Evolutionary conservation across 2,888 invertebrate species (phyloP).

Genomic region (Leptinotarsa rubiginosa): DNA sequence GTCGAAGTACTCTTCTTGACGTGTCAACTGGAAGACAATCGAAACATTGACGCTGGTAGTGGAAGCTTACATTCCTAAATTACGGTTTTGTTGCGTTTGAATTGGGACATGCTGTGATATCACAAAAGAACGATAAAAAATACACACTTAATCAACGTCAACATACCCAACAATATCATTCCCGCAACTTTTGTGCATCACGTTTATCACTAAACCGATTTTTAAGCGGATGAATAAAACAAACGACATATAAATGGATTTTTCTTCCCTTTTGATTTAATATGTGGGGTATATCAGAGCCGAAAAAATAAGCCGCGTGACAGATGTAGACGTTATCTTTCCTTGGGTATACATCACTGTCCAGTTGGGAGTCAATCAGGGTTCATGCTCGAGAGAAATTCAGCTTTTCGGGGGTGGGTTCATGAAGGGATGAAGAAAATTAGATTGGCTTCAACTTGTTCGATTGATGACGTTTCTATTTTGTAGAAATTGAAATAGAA

Average conservation of each 20-base stretch:
- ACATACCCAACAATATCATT: not conserved
- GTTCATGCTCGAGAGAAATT: slow-evolving; percentile 4
- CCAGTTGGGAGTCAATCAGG: slow-evolving; percentile 50
- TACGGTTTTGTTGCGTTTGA: not conserved
- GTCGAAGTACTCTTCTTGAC: too few relatives aligned
- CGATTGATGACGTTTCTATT: too few relatives aligned
- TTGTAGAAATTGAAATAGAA: too few relatives aligned
- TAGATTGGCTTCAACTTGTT: not conserved
- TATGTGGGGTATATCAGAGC: slow-evolving; percentile 52
- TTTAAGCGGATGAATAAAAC: slow-evolving; percentile 41
- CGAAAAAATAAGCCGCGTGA: slow-evolving; percentile 54
- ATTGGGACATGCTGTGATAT: not conserved
- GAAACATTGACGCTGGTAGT: too few relatives aligned
- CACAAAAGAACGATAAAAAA: not conserved
- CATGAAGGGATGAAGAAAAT: not conserved
- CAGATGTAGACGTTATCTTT: slow-evolving; percentile 60
- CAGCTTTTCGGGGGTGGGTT: not conserved
- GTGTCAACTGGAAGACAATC: too few relatives aligned
- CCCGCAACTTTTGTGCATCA: slow-evolving; percentile 10
- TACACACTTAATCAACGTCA: slow-evolving; percentile 8
- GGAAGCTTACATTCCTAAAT: too few relatives aligned
- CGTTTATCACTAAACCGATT: slow-evolving; percentile 28
- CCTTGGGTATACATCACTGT: slow-evolving; percentile 59
- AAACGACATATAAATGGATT: slow-evolving; percentile 48
- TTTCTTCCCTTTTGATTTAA: slow-evolving; percentile 54